These are phyloP conservation scores for Gallinago stenura DNA, from an alignment of 2,797 vertebrate genomes.

Conservation along the genomic window DNA sequence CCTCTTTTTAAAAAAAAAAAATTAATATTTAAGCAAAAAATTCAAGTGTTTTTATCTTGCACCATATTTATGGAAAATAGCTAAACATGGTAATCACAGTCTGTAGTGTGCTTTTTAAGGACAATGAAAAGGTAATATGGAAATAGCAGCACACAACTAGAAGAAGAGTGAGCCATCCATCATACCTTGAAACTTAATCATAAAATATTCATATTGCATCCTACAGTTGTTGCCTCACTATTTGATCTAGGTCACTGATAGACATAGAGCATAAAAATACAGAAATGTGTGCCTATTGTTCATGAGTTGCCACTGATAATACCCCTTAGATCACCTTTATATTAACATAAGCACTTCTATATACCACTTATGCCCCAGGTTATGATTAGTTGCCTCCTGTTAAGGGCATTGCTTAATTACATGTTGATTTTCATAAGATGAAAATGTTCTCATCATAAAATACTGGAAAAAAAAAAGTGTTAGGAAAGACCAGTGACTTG, in stretches of 20 bases:
- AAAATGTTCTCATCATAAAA: neutral
- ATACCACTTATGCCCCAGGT: neutral
- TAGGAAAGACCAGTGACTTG: neutral
- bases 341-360: neutral
- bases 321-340: neutral
- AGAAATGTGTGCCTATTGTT: neutral
- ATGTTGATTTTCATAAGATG: neutral
- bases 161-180: neutral
- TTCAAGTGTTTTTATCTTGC: neutral
- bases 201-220: neutral
- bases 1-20: too few relatives aligned
- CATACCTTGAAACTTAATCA: neutral
- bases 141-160: neutral
- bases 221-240: neutral
- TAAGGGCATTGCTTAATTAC: neutral
- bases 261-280: neutral
- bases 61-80: neutral
- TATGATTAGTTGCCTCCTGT: neutral
- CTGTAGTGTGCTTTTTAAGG: neutral
- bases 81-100: neutral
- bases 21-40: neutral
- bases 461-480: neutral
- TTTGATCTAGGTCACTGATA: neutral
- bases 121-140: neutral
- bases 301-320: neutral